These are phyloP conservation scores for Musca domestica DNA, from an alignment of 1,140 invertebrate species.

Conservation along the genomic window DNA sequence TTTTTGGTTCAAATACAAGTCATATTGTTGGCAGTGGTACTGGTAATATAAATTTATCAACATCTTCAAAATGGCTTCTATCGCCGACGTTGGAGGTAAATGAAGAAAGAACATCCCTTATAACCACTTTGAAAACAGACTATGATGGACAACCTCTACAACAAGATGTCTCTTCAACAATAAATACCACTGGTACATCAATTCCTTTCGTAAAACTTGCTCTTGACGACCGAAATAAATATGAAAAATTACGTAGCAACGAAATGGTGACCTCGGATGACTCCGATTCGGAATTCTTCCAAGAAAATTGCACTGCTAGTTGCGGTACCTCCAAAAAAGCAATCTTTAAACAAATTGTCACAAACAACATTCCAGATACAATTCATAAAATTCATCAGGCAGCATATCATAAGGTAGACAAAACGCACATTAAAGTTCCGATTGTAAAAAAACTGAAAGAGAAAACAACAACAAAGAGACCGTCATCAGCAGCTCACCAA, in stretches of 20 bases:
- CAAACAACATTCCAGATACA: conserved; percentile 56
- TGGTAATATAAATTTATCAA: conserved; percentile 36
- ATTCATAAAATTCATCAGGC: conserved; percentile 53
- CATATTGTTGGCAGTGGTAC: conserved; percentile 19
- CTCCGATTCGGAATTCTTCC: conserved; percentile 53
- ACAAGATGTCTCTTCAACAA: conserved; percentile 7
- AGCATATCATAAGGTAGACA: conserved; percentile 56
- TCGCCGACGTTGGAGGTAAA: conserved; percentile 50
- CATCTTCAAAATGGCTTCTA: conserved; percentile 50
- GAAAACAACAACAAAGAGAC: conserved; percentile 51
- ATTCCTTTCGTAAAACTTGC: conserved; percentile 62
- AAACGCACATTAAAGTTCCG: conserved; percentile 47
- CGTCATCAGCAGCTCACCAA: conserved; percentile 45
- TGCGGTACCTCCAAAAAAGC: conserved; percentile 39
- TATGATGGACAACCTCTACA: conserved; percentile 34
- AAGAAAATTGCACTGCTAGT: conserved; percentile 35
- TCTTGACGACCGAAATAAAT: conserved; percentile 73
- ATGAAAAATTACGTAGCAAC: conserved; percentile 70
- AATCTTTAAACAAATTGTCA: conserved; percentile 57
- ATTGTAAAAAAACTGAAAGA: conserved; percentile 54
- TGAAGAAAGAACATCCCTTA: conserved; percentile 51
- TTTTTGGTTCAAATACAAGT: not conserved
- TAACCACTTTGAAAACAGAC: conserved; percentile 45
- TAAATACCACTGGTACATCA: conserved; percentile 13
- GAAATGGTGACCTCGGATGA: conserved; percentile 62